These are phyloP conservation scores for Rhinolophus sinicus DNA, from an alignment of 2,113 vertebrate species.

Conservation along the genomic window DNA sequence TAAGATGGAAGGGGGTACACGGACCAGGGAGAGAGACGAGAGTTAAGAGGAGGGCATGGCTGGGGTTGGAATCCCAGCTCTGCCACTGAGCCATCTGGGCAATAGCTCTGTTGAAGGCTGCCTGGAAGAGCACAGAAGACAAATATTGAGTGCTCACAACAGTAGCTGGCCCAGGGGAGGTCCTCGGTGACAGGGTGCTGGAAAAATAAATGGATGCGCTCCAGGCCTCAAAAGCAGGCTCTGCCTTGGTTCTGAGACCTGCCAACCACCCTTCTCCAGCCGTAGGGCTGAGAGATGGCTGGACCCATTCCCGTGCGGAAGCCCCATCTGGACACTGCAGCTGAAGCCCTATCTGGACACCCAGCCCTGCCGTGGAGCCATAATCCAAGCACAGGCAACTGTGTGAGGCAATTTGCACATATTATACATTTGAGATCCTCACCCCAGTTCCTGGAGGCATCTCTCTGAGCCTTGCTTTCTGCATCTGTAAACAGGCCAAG, in stretches of 20 bases:
- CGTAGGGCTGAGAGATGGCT: background rate
- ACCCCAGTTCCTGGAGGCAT: background rate
- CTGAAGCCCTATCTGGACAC: rapidly evolving
- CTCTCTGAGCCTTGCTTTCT: background rate
- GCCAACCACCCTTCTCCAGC: background rate
- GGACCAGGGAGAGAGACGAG: background rate
- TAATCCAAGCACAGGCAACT: background rate
- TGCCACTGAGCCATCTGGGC: background rate
- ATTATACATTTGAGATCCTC: background rate
- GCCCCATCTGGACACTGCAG: rapidly evolving
- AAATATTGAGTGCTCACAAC: rapidly evolving
- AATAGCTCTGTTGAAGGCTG: rapidly evolving
- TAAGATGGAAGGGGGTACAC: rapidly evolving
- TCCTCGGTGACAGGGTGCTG: rapidly evolving
- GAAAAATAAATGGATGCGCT: background rate
- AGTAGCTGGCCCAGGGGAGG: rapidly evolving
- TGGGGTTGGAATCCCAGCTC: background rate
- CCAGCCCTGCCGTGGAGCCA: rapidly evolving
- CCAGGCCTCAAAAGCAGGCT: background rate
- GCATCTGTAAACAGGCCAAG: background rate
- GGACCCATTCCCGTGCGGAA: background rate
- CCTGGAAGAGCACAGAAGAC: background rate
- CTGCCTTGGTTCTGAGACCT: background rate
- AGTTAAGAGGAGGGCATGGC: background rate
- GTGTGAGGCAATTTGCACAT: background rate